Evolutionary conservation across 2,797 vertebrate genomes (phyloP).

Genomic region (Myotis findleyi): DNA sequence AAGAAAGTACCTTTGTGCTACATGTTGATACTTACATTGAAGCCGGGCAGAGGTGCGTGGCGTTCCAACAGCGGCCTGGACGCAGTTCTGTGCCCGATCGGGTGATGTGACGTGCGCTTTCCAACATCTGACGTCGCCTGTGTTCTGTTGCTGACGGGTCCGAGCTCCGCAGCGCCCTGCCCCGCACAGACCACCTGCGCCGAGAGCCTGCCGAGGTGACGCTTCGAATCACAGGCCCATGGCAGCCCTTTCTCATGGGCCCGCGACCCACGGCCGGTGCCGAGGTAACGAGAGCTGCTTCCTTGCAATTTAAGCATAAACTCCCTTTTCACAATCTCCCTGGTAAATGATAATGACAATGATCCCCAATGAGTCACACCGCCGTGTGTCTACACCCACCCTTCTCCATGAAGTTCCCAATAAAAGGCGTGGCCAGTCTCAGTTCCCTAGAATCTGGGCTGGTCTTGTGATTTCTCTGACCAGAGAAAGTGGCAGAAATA

Average conservation of each 20-base stretch:
- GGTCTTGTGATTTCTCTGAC: not conserved
- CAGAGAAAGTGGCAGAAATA: not conserved
- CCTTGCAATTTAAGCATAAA: not conserved
- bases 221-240: not conserved
- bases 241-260: not conserved
- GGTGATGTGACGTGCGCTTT: not conserved
- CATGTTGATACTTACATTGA: not conserved
- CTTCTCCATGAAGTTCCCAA: not conserved
- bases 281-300: not conserved
- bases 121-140: not conserved
- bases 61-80: not conserved
- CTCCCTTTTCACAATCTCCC: not conserved
- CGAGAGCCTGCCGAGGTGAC: not conserved
- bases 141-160: not conserved
- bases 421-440: not conserved
- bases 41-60: not conserved
- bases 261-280: not conserved
- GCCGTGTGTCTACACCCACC: not conserved
- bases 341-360: not conserved
- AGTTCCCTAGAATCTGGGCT: not conserved
- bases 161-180: not conserved
- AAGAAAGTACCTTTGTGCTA: not conserved
- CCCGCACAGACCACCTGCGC: not conserved
- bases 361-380: not conserved
- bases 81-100: not conserved